phyloP scores from a whole-genome alignment of 64 coral and sea anemone species.

The Montipora capricornis region DNA sequence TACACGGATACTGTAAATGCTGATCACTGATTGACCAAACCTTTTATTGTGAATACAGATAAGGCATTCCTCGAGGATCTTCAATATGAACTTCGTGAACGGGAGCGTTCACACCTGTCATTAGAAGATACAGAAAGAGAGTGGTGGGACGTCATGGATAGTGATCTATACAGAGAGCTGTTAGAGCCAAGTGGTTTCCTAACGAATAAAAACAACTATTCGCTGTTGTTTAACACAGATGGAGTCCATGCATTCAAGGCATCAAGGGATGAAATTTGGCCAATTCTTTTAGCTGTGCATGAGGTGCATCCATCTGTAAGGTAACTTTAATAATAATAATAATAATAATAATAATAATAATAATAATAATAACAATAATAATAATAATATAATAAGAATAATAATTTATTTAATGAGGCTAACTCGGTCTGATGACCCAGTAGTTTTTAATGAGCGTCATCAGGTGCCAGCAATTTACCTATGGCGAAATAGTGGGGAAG shows the following conservation, averaged over 20 bases:
- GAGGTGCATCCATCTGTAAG: conserved; percentile 23
- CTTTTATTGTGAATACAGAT: too few relatives aligned
- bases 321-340: neutral
- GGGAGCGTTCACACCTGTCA: too few relatives aligned
- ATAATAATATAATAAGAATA: neutral
- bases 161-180: conserved; percentile 16
- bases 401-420: neutral
- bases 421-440: too few relatives aligned
- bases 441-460: too few relatives aligned
- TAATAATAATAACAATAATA: too few relatives aligned
- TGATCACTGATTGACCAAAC: too few relatives aligned
- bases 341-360: neutral
- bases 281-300: conserved; percentile 8
- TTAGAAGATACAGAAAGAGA: neutral
- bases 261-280: conserved; percentile 40
- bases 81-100: too few relatives aligned
- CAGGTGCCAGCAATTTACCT: too few relatives aligned
- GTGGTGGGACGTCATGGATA: conserved; percentile 31
- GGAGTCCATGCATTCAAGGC: conserved; percentile 27
- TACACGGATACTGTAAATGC: too few relatives aligned
- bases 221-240: conserved; percentile 17
- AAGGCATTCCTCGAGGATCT: too few relatives aligned
- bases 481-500: too few relatives aligned
- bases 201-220: neutral
- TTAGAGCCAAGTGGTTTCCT: neutral